phyloP scores from a whole-genome alignment of 2,797 vertebrate species.

The Balearica regulorum region DNA sequence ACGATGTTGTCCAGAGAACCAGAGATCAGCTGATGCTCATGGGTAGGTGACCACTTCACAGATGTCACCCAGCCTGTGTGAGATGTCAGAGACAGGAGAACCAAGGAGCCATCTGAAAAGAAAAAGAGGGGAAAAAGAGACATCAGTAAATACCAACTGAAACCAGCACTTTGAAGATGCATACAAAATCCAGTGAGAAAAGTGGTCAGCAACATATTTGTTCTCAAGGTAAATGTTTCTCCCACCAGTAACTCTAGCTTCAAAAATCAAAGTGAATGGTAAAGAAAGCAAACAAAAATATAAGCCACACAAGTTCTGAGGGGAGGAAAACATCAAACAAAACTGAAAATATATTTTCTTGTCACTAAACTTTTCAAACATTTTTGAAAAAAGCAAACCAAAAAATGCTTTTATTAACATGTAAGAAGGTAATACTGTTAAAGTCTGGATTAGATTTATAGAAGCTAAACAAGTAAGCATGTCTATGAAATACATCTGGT shows the following conservation, averaged over 20 bases:
- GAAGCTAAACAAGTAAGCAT: neutral
- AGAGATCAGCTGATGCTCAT: slow-evolving; percentile 93
- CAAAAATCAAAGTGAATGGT: neutral
- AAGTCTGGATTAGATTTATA: neutral
- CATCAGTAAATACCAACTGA: neutral
- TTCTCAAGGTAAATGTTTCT: neutral
- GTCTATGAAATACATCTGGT: neutral
- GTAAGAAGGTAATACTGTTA: neutral
- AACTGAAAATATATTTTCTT: neutral
- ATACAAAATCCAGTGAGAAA: neutral
- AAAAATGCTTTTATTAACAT: neutral
- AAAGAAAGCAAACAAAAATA: neutral
- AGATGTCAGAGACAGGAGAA: slow-evolving; percentile 90
- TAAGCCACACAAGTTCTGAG: neutral
- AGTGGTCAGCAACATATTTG: neutral
- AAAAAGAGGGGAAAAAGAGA: neutral
- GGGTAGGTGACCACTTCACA: slow-evolving; percentile 91
- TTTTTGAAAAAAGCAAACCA: neutral
- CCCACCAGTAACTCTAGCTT: neutral
- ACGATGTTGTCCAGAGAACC: slow-evolving; percentile 96
- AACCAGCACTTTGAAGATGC: neutral
- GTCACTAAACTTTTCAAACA: neutral
- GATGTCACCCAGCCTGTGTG: slow-evolving; percentile 96
- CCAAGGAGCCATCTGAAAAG: slow-evolving; percentile 89
- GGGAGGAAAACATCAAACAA: neutral